Conservation (phyloP, 1,140 invertebrate genomes). For the Pseudomyrmex concolor region DNA sequence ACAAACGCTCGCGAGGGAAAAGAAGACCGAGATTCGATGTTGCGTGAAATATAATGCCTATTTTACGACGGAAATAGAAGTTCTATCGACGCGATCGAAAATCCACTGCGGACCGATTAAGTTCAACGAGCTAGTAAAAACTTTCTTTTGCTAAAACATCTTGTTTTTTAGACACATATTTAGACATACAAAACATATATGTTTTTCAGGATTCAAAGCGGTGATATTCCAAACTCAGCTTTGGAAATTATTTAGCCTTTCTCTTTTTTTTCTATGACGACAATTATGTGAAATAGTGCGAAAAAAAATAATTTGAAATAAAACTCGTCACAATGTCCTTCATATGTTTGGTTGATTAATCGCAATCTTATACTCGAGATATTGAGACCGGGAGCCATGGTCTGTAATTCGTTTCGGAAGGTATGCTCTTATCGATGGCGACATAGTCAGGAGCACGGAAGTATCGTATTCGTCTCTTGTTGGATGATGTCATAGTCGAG, state of each 20-base stretch:
- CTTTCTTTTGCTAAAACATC: slow-evolving; percentile 24
- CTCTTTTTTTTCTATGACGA: too few species aligned
- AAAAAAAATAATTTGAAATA: background rate
- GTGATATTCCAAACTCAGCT: too few species aligned
- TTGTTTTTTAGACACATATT: background rate
- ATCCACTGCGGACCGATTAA: slow-evolving; percentile 51
- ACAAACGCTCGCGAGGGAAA: slow-evolving; percentile 9
- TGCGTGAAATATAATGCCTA: slow-evolving; percentile 67
- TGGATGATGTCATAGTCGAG: slow-evolving; percentile 61
- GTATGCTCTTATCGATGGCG: slow-evolving; percentile 38
- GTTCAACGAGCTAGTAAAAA: slow-evolving; percentile 30
- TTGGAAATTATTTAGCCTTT: too few species aligned
- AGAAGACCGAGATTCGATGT: slow-evolving; percentile 58
- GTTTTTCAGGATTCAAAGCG: too few species aligned
- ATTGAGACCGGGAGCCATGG: slow-evolving; percentile 25
- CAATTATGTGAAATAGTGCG: too few species aligned
- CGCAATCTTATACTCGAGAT: background rate
- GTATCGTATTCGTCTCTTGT: slow-evolving; percentile 65
- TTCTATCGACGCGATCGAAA: slow-evolving; percentile 32
- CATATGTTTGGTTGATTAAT: background rate
- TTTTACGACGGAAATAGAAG: slow-evolving; percentile 56
- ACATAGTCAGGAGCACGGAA: slow-evolving; percentile 18
- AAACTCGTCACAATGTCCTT: background rate
- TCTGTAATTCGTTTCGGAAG: slow-evolving; percentile 38
- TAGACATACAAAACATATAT: background rate